Conservation (phyloP, 2,888 invertebrate genomes). For the Allophyes oxyacanthae region DNA sequence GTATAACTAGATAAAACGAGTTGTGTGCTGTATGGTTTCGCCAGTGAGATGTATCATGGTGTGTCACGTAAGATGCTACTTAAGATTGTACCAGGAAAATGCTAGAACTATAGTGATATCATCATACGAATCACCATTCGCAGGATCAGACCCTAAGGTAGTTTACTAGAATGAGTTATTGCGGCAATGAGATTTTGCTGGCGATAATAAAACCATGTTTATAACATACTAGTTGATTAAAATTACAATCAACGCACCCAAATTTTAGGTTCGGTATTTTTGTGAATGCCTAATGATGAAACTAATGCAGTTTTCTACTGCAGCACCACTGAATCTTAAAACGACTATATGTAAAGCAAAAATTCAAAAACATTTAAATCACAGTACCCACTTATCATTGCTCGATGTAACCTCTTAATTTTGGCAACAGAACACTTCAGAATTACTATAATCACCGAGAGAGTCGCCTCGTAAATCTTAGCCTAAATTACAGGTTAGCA, state of each 20-base stretch:
- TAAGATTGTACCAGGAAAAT: constrained; percentile 45
- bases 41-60: background rate
- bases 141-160: constrained; percentile 6
- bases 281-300: background rate
- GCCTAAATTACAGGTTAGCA: constrained; percentile 78
- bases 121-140: constrained; percentile 10
- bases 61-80: constrained; percentile 30
- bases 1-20: constrained; percentile 22
- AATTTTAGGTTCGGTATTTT: no score
- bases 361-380: constrained; percentile 49
- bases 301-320: background rate
- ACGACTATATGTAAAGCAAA: constrained; percentile 9
- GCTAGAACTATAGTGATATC: constrained; percentile 6
- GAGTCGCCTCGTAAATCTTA: constrained; percentile 82
- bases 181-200: background rate
- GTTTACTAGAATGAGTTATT: constrained; percentile 11
- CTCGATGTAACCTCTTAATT: constrained; percentile 72
- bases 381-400: constrained; percentile 62
- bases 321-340: constrained; percentile 27
- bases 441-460: constrained; percentile 82
- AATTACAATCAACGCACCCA: no score
- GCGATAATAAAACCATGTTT: background rate
- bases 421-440: constrained; percentile 74
- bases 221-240: background rate
- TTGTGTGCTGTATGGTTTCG: constrained; percentile 21